Base-by-base conservation (phyloP, 2,113 vertebrate species). In the Rhynchomys soricoides region DNA sequence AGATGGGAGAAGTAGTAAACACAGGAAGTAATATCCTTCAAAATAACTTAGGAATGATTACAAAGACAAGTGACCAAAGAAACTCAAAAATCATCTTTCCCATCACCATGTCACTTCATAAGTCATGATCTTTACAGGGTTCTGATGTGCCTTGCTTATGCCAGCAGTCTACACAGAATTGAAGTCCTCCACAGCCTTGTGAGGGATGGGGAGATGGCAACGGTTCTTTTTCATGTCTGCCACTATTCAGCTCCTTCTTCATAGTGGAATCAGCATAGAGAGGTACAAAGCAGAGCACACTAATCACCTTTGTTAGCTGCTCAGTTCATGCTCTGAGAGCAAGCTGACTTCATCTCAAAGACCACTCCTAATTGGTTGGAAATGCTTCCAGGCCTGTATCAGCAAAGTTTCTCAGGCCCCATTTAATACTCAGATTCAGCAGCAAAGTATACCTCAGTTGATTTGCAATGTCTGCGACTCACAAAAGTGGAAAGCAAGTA, bases 201-300 rank as follows among this genome's bases (percentile, higher is more conserved):
- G 95, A 90, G 45, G 50, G 94, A 97, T 48, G 22, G 7, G 16
- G 85, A 95, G 93, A 74, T 29, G 70, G 70, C 43, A 1, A 34
- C 48, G 52, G 43, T 3, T 24, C 89, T 73, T 98, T 96, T 75
- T 78, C 88, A 2, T 43, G 92, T 34, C 92, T 90, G 12, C 87
- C 89, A 89, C 70, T 73, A 91, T 94, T 73, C 88, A 87, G 93
- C 29, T 21, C 79, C 50, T 93, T 90, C 37, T 97, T 95, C 55
- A 22, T 92, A 70, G 90, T 24, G 24, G 96, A 97, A 87, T 95
- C 96, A 96, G 55, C 66, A 96, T 1, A 86, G 13, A 89, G 26
- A 94, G 94, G 68, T 21, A 94, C 2, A 50, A 75, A 52, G 74
- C 22, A 92, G 78, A 78, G 31, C 43, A 11, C 29, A 22, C 52